phyloP scores from a whole-genome alignment of 1,140 invertebrate genomes.

The Elymnias hypermnestra region DNA sequence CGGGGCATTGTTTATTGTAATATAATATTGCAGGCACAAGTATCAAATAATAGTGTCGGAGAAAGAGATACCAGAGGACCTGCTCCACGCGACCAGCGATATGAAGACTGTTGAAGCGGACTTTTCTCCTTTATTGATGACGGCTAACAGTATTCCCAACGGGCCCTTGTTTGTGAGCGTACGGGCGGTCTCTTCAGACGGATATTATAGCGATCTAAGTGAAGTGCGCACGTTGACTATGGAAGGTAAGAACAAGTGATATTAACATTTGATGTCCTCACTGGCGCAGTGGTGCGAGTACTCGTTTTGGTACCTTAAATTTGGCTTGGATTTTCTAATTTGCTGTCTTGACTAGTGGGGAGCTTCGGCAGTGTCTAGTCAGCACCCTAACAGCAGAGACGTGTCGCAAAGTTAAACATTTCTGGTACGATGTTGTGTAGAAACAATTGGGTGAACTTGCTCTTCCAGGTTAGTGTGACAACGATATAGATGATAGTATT shows the following conservation, averaged over 20 bases:
- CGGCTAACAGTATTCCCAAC: conserved; percentile 65
- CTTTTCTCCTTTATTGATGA: conserved; percentile 77
- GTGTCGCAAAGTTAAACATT: too few species aligned
- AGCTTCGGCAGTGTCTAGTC: too few species aligned
- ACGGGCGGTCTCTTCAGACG: conserved; percentile 77
- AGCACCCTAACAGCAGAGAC: too few species aligned
- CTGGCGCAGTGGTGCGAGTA: too few species aligned
- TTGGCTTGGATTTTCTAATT: too few species aligned
- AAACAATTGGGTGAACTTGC: too few species aligned
- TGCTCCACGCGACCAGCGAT: conserved; percentile 69
- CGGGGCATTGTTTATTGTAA: too few species aligned
- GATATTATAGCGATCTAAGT: conserved; percentile 80
- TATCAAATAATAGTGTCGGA: conserved; percentile 82
- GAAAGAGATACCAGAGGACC: conserved; percentile 55
- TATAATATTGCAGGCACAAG: conserved; percentile 60
- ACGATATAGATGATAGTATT: too few species aligned
- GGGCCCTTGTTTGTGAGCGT: conserved; percentile 81
- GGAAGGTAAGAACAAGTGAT: conserved; percentile 47
- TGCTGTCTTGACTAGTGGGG: background rate
- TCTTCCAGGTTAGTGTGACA: too few species aligned
- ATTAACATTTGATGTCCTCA: too few species aligned
- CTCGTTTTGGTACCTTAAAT: too few species aligned
- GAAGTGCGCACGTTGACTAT: conserved; percentile 75
- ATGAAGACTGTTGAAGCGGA: conserved; percentile 69
- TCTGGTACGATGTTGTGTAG: too few species aligned